Conservation (phyloP, 2,797 vertebrate species). For the Argya squamiceps region DNA sequence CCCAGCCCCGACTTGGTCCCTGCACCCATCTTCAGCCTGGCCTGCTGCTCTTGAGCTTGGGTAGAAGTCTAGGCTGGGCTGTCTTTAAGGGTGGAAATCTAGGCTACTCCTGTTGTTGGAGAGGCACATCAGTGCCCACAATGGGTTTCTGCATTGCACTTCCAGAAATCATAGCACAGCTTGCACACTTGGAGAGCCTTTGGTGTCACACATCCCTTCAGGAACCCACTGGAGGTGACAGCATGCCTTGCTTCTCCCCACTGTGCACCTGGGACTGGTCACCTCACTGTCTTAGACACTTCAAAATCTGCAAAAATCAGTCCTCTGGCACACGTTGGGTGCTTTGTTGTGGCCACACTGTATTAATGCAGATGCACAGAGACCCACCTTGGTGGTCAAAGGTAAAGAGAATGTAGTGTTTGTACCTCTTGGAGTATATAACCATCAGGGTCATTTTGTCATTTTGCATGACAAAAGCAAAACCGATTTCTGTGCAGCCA, state of each 20-base stretch:
- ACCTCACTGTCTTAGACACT: neutral
- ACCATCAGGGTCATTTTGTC: neutral
- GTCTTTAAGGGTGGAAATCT: neutral
- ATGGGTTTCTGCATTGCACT: neutral
- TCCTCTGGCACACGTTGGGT: neutral
- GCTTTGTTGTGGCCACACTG: neutral
- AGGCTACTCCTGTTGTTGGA: neutral
- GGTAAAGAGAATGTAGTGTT: neutral
- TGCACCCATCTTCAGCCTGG: neutral
- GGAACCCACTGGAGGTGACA: neutral
- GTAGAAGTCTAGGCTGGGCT: neutral
- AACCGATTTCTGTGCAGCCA: neutral
- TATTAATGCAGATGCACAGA: neutral
- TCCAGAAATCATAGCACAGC: neutral
- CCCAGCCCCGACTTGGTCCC: neutral
- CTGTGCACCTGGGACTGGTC: neutral
- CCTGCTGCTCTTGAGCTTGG: neutral
- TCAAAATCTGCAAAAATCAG: neutral
- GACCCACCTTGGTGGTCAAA: neutral
- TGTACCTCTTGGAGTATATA: neutral
- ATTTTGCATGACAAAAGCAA: neutral
- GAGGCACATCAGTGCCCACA: neutral
- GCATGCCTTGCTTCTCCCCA: rapidly evolving
- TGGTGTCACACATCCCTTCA: neutral
- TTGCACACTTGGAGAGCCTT: neutral